A percentile compares a stretch with the other conserved stretches of the same genome.
These are phyloP conservation scores for Zaprionus davidi DNA, from an alignment of 1,140 invertebrate species.

Conservation along the genomic window DNA sequence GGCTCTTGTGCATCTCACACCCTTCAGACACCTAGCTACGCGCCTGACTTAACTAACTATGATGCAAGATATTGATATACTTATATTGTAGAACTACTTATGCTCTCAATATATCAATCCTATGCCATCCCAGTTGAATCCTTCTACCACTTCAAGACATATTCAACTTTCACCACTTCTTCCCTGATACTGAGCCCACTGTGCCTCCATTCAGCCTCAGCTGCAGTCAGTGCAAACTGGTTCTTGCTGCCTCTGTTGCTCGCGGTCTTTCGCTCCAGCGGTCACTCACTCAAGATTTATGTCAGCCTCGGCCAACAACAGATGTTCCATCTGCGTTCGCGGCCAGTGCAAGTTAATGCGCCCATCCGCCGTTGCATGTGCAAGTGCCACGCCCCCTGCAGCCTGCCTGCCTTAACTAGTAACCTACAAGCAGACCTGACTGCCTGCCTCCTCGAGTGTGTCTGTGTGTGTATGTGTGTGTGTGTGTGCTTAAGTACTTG, in stretches of 20 bases:
- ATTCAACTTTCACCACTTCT: not conserved
- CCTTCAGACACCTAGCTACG: too few relatives aligned
- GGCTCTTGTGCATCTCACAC: too few relatives aligned
- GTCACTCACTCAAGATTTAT: constrained; percentile 83
- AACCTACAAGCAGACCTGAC: constrained; percentile 64
- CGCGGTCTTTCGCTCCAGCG: constrained; percentile 79
- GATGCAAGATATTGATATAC: too few relatives aligned
- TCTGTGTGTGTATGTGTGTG: constrained; percentile 4
- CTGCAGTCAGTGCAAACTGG: constrained; percentile 36
- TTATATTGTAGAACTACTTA: too few relatives aligned
- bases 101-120: too few relatives aligned
- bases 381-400: constrained; percentile 26
- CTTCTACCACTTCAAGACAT: not conserved
- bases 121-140: not conserved
- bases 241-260: constrained; percentile 43
- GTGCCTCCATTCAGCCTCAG: constrained; percentile 5
- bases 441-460: not conserved
- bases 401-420: constrained; percentile 55
- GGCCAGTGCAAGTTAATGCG: constrained; percentile 65
- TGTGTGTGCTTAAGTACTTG: constrained; percentile 67
- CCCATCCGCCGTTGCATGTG: constrained; percentile 25
- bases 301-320: constrained; percentile 68
- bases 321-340: constrained; percentile 56
- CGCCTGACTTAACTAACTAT: too few relatives aligned
- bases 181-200: not conserved